Base-by-base conservation (phyloP, 2,113 vertebrate genomes). In the Scortum barcoo region DNA sequence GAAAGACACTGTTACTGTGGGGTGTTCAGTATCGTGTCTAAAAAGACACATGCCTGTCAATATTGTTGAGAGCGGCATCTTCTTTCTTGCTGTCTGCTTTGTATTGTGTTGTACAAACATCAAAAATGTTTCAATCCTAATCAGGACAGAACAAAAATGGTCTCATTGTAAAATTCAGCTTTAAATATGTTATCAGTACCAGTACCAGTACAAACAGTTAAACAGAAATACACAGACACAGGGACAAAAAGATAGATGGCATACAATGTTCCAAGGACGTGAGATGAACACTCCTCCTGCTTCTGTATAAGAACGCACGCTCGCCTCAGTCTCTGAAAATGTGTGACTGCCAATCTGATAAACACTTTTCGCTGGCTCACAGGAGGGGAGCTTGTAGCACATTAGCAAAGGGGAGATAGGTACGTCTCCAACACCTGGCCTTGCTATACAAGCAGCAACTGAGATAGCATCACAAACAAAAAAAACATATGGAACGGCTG, bases 351-450 rank as follows among this genome's bases (percentile, higher is more conserved):
- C 54, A 65, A 63, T 42, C 46, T 77, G 72, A 66, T 76, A 33
- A 81, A 79, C 70, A 85, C 68, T 60, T 72, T 60, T 24, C 68
- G 40, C 20, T 65, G 26, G 50, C 69, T 53, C 50, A 68, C 68
- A 85, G 75, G 72, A 66, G 58, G 73, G 51, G 58, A 56, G 24
- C 40, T 65, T 61, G 44, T 76, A 72, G 28, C 28, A 63, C 20
- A 70, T 70, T 65, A 70, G 50, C 54, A 80, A 80, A n/a, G 13
- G 72, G 42, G 8, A 63, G 46, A 36, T 38, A 30, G 30, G 66
- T 46, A 66, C 2, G 14, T 51, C 50, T 60, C 28, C 24, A 78
- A 85, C 72, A 80, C 17, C 67, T 77, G 56, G 71, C 70, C 12
- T n/a, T 65, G 5, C 16, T 61, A 53, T 3, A 30, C 44, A 54